Evolutionary conservation across 2,113 vertebrate species (phyloP).

Genomic region (Zeus faber): DNA sequence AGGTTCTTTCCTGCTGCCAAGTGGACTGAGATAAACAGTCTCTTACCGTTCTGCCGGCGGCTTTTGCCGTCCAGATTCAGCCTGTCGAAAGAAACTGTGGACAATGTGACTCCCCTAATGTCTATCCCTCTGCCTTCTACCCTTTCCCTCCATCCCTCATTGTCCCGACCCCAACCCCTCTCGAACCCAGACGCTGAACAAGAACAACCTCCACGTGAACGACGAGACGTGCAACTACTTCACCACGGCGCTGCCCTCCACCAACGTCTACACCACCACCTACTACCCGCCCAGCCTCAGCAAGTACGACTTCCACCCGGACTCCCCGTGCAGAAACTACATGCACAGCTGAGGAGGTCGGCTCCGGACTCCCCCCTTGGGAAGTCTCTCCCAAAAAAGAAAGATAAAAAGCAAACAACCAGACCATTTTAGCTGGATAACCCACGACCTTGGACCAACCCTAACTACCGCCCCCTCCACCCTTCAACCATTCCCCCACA

Average conservation of each 20-base stretch:
- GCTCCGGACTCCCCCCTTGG: not conserved
- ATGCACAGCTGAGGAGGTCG: constrained; percentile 85
- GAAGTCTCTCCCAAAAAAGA: no score
- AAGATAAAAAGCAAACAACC: no score
- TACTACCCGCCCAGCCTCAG: constrained; percentile 90
- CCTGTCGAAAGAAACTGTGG: no score
- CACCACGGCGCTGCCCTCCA: constrained; percentile 81
- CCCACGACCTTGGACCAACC: no score
- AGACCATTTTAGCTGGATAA: no score
- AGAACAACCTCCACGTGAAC: constrained; percentile 90
- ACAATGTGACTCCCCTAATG: no score
- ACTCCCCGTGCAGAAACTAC: constrained; percentile 92
- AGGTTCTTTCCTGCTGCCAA: no score
- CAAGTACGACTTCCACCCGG: constrained; percentile 90
- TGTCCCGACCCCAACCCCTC: not conserved
- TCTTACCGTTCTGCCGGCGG: no score
- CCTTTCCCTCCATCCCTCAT: constrained; percentile 1
- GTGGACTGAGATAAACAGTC: no score
- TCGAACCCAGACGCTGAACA: constrained; percentile 86
- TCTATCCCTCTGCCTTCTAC: not conserved
- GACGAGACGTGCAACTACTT: constrained; percentile 95
- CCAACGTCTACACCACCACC: constrained; percentile 92
- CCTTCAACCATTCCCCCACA: no score
- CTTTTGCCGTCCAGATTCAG: no score
- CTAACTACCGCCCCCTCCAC: no score